Percentiles rank a stretch among this genome's conserved stretches.
phyloP scores from a whole-genome alignment of 2,888 invertebrate species.

The Eudasyphora cyanicolor region DNA sequence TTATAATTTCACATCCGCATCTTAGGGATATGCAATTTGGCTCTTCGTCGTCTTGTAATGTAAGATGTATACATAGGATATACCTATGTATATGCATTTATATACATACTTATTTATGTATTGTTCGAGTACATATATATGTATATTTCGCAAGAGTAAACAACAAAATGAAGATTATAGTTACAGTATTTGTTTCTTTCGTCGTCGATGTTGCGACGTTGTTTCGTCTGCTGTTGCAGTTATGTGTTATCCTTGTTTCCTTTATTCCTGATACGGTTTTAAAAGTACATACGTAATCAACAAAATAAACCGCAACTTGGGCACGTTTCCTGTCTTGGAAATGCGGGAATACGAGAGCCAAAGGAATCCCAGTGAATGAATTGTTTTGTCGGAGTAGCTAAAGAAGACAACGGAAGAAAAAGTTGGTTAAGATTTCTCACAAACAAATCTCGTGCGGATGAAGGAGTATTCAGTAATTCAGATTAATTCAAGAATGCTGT shows the following conservation, averaged over 20 bases:
- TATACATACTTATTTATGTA: background rate
- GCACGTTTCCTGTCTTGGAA: constrained; percentile 71
- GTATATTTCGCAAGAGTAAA: constrained; percentile 25
- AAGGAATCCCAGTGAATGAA: background rate
- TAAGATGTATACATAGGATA: background rate
- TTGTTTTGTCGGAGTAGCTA: background rate
- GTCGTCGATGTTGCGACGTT: background rate
- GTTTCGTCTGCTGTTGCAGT: background rate
- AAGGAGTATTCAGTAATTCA: background rate
- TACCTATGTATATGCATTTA: background rate
- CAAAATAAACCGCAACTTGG: constrained; percentile 73
- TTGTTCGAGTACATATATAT: background rate
- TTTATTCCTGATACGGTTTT: constrained; percentile 39
- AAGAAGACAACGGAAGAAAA: no score
- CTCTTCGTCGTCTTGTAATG: background rate
- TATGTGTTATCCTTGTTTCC: constrained; percentile 27
- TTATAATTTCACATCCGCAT: constrained; percentile 62
- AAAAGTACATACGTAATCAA: constrained; percentile 51
- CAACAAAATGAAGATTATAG: constrained; percentile 44
- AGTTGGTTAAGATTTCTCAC: background rate
- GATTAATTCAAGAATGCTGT: background rate
- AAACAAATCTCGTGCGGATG: background rate
- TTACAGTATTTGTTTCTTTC: constrained; percentile 50
- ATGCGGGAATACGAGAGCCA: background rate
- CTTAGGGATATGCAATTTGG: constrained; percentile 49